These are phyloP conservation scores for Drosophila kanekoi DNA, from an alignment of 2,888 invertebrate species.

Conservation along the genomic window DNA sequence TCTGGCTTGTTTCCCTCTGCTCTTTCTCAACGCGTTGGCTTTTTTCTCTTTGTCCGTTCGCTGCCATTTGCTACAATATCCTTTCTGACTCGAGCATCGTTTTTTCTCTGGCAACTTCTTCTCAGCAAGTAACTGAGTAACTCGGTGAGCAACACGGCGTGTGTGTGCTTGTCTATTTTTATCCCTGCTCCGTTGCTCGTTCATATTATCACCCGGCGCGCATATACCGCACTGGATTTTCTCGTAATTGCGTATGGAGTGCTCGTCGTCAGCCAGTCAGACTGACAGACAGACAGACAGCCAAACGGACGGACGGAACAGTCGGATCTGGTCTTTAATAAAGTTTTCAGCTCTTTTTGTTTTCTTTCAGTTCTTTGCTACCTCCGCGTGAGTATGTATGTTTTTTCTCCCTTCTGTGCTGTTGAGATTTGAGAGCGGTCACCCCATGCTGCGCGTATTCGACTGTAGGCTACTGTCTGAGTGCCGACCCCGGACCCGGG, in stretches of 20 bases:
- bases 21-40: slow-evolving; percentile 33
- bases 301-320: slow-evolving; percentile 21
- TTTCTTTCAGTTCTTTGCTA: slow-evolving; percentile 49
- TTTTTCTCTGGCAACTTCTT: slow-evolving; percentile 22
- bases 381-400: background rate
- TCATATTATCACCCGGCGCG: slow-evolving; percentile 70
- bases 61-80: slow-evolving; percentile 73
- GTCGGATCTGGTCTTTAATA: slow-evolving; percentile 70
- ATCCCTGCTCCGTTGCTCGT: slow-evolving; percentile 41
- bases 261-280: slow-evolving; percentile 52
- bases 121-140: slow-evolving; percentile 22
- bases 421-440: slow-evolving; percentile 67
- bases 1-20: slow-evolving; percentile 10
- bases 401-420: slow-evolving; percentile 30
- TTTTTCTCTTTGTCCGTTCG: slow-evolving; percentile 30
- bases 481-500: slow-evolving; percentile 31
- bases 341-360: slow-evolving; percentile 57
- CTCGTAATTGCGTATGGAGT: slow-evolving; percentile 78
- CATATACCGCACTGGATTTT: slow-evolving; percentile 61
- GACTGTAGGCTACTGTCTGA: slow-evolving; percentile 45
- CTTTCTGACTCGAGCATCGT: slow-evolving; percentile 39
- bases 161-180: slow-evolving; percentile 63
- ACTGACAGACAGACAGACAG: slow-evolving; percentile 19
- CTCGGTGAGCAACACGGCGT: slow-evolving; percentile 1
- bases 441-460: slow-evolving; percentile 69